These are phyloP conservation scores for Anas platyrhynchos DNA, from an alignment of 2,113 vertebrate species.

Conservation along the genomic window DNA sequence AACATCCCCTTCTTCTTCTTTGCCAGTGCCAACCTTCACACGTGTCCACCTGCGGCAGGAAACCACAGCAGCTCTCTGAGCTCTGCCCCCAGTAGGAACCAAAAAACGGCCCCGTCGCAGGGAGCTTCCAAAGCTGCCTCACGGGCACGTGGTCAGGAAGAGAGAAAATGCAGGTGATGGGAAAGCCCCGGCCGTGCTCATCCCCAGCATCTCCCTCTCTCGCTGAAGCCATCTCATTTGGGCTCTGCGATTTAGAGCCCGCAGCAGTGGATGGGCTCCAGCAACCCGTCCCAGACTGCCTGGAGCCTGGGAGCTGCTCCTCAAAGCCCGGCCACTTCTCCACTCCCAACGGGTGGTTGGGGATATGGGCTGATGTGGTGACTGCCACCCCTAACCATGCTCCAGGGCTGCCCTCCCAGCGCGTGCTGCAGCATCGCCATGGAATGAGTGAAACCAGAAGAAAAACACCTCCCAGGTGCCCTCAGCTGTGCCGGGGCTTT, in stretches of 20 bases:
- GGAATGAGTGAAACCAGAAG: not conserved
- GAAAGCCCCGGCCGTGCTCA: not conserved
- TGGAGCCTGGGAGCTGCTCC: not conserved
- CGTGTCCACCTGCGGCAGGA: not conserved
- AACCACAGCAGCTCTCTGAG: not conserved
- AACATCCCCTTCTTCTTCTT: not conserved
- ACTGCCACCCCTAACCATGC: rapidly evolving
- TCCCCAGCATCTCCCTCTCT: not conserved
- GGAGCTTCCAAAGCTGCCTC: not conserved
- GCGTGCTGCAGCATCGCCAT: rapidly evolving
- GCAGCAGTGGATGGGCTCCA: not conserved
- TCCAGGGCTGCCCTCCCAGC: not conserved
- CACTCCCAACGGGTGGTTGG: not conserved
- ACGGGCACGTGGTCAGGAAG: not conserved
- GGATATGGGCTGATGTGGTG: not conserved
- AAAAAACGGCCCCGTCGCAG: not conserved
- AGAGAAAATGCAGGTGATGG: not conserved
- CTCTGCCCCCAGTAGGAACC: not conserved
- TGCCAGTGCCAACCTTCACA: not conserved
- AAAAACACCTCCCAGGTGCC: not conserved
- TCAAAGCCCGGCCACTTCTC: not conserved
- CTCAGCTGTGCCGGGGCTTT: not conserved
- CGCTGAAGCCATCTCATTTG: not conserved
- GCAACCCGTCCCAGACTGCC: not conserved
- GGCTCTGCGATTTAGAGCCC: not conserved